These are phyloP conservation scores for Melangyna quadrimaculata DNA, from an alignment of 2,888 invertebrate genomes.

Conservation along the genomic window DNA sequence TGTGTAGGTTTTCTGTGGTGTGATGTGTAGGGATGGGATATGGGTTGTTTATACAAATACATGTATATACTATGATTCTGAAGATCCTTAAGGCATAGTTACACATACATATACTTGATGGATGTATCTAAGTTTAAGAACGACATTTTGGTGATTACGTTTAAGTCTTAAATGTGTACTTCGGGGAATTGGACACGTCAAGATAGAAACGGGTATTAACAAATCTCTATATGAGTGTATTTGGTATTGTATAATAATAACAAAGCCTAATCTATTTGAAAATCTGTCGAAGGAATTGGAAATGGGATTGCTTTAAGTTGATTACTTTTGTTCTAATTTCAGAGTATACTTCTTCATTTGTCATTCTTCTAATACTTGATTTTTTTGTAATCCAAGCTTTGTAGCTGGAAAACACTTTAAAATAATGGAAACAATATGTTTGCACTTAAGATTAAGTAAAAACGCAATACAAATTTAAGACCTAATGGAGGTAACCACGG, in stretches of 20 bases:
- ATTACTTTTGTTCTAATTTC: neutral
- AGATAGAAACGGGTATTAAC: neutral
- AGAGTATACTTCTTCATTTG: neutral
- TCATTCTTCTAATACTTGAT: neutral
- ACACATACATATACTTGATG: constrained; percentile 52
- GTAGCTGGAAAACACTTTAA: neutral
- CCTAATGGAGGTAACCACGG: no score
- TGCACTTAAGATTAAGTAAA: no score
- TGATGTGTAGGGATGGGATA: neutral
- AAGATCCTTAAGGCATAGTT: constrained; percentile 48
- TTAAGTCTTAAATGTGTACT: constrained; percentile 25
- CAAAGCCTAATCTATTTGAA: constrained; percentile 1
- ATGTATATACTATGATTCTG: neutral
- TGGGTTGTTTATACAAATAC: neutral
- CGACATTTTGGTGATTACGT: constrained; percentile 53
- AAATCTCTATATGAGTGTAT: neutral
- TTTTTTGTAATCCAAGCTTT: neutral
- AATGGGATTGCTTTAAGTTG: neutral
- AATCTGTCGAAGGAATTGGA: constrained; percentile 1
- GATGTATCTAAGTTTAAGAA: constrained; percentile 55
- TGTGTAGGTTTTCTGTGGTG: constrained; percentile 10
- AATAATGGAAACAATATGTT: neutral
- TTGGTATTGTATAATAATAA: neutral
- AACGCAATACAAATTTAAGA: neutral
- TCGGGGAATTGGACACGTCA: constrained; percentile 15